phyloP scores from a whole-genome alignment of 1,140 invertebrate genomes.

The Platyura marginata region DNA sequence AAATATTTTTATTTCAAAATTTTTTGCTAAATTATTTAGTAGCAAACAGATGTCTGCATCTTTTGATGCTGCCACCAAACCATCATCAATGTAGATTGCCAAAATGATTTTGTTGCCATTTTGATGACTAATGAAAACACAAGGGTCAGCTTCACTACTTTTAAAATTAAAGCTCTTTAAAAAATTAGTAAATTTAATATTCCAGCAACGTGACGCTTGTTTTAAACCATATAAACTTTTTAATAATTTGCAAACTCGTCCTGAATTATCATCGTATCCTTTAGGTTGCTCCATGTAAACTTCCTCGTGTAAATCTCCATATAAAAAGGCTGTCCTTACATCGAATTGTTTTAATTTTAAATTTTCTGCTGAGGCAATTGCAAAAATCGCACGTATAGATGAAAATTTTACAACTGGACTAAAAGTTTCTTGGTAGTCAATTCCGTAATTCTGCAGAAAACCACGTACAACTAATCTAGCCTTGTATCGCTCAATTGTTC shows the following conservation, averaged over 20 bases:
- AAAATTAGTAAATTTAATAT: slow-evolving; percentile 13
- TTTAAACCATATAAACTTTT: slow-evolving; percentile 15
- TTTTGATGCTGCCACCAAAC: slow-evolving; percentile 12
- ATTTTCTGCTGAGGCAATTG: slow-evolving; percentile 4
- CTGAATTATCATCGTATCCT: slow-evolving; percentile 7
- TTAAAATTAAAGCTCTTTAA: slow-evolving; percentile 18
- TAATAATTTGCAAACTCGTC: slow-evolving; percentile 7
- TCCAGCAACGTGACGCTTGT: slow-evolving; percentile 12
- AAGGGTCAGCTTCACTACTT: slow-evolving; percentile 15
- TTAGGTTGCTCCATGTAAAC: slow-evolving; percentile 24
- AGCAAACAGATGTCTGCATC: slow-evolving; percentile 11
- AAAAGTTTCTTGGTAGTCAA: slow-evolving; percentile 12
- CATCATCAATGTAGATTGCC: slow-evolving; percentile 29
- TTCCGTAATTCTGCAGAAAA: slow-evolving; percentile 15
- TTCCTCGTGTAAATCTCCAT: slow-evolving; percentile 12
- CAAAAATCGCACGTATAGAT: slow-evolving; percentile 11
- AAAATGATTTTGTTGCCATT: slow-evolving; percentile 14
- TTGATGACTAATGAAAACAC: slow-evolving; percentile 15
- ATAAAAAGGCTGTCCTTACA: slow-evolving; percentile 12
- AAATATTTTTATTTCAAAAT: slow-evolving; percentile 13
- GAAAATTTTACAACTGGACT: slow-evolving; percentile 8
- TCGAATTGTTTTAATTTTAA: slow-evolving; percentile 10
- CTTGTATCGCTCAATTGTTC: slow-evolving; percentile 13
- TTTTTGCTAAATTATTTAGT: slow-evolving; percentile 7
- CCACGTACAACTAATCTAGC: slow-evolving; percentile 21